Conservation (phyloP, 2,797 vertebrate genomes). For the Etheostoma perlongum region DNA sequence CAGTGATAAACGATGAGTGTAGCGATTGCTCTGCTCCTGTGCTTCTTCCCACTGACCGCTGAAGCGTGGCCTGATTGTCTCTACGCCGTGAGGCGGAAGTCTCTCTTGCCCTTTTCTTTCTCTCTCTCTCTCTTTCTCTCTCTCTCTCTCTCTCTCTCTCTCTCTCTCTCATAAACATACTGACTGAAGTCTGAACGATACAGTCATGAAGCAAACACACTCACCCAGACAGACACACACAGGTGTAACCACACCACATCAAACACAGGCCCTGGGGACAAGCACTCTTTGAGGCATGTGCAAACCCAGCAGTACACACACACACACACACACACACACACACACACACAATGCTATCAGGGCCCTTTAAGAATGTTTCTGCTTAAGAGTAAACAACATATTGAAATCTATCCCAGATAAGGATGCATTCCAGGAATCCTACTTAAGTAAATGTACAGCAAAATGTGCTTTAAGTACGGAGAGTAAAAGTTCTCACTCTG, state of each 20-base stretch:
- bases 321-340: constrained; percentile 4
- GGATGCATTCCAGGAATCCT: not conserved
- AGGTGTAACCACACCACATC: constrained; percentile 60
- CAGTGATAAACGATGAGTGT: constrained; percentile 55
- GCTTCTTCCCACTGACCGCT: constrained; percentile 49
- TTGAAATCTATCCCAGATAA: not conserved
- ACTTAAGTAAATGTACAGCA: not conserved
- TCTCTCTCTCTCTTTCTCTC: constrained; percentile 35
- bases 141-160: constrained; percentile 24
- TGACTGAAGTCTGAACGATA: constrained; percentile 31
- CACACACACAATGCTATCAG: constrained; percentile 6
- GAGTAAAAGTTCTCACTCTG: not conserved
- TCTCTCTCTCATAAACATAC: constrained; percentile 46
- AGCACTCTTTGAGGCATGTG: constrained; percentile 35
- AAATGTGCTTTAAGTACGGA: too few species aligned
- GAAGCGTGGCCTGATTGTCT: constrained; percentile 66
- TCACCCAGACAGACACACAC: constrained; percentile 41
- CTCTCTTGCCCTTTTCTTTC: constrained; percentile 16
- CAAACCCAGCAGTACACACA: constrained; percentile 29
- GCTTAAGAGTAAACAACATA: not conserved
- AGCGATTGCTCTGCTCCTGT: constrained; percentile 40
- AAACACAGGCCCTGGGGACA: constrained; percentile 51
- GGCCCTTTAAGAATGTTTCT: constrained; percentile 4
- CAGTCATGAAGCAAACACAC: constrained; percentile 45
- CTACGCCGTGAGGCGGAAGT: constrained; percentile 52